These are phyloP conservation scores for Thereva nobilitata DNA, from an alignment of 2,888 invertebrate species.

Conservation along the genomic window DNA sequence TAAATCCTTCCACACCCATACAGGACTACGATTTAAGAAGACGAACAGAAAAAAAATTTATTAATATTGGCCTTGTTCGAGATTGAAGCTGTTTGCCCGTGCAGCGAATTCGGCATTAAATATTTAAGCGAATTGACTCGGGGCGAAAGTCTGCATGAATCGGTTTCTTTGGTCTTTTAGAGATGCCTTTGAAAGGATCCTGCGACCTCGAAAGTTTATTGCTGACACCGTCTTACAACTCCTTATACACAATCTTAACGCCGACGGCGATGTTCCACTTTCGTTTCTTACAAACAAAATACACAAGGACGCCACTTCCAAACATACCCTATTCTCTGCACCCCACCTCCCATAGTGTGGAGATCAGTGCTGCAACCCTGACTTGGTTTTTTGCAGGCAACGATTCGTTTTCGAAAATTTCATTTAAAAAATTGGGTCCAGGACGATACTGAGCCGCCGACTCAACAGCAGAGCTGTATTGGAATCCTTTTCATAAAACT, in stretches of 20 bases:
- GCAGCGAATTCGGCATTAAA: slow-evolving; percentile 9
- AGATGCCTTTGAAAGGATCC: slow-evolving; percentile 23
- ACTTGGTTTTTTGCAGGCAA: slow-evolving; percentile 26
- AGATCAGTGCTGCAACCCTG: slow-evolving; percentile 14
- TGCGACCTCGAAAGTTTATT: slow-evolving; percentile 18
- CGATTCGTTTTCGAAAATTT: slow-evolving; percentile 14
- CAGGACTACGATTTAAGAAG: too few species aligned
- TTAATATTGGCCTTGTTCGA: not conserved
- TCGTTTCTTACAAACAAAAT: slow-evolving; percentile 3
- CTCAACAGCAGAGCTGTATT: too few species aligned
- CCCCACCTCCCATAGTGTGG: too few species aligned
- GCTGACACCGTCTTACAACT: slow-evolving; percentile 21
- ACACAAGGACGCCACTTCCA: slow-evolving; percentile 19
- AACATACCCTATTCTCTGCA: too few species aligned
- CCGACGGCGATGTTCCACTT: slow-evolving; percentile 33
- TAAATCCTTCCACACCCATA: too few species aligned
- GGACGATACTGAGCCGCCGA: too few species aligned
- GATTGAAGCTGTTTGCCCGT: slow-evolving; percentile 4
- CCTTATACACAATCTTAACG: slow-evolving; percentile 22
- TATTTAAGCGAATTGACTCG: slow-evolving; percentile 27
- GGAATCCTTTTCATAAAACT: too few species aligned
- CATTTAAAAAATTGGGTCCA: slow-evolving; percentile 8
- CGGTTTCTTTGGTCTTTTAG: not conserved
- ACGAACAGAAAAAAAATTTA: too few species aligned
- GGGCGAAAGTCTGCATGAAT: slow-evolving; percentile 19